Conservation (phyloP, 2,113 vertebrate genomes). For the Myotis yumanensis region DNA sequence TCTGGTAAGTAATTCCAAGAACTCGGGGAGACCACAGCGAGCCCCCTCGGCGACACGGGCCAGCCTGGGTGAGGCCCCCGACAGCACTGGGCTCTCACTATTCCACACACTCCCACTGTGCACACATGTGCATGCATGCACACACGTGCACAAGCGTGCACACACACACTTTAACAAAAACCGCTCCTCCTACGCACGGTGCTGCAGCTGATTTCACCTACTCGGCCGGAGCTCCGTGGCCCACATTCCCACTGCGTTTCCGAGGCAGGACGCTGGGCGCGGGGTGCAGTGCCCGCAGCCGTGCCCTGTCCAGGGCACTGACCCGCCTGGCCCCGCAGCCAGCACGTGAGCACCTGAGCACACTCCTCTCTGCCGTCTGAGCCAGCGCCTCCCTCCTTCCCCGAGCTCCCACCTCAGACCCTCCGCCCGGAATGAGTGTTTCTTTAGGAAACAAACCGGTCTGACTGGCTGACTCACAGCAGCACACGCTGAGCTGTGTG, state of each 20-base stretch:
- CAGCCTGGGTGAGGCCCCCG: not conserved
- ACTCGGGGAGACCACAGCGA: accelerated
- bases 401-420: constrained; percentile 50
- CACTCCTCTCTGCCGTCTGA: not conserved
- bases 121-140: accelerated
- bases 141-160: too few species aligned
- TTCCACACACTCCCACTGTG: too few species aligned
- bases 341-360: not conserved
- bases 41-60: too few species aligned
- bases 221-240: not conserved
- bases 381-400: constrained; percentile 5
- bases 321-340: too few species aligned
- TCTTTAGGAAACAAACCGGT: constrained; percentile 48
- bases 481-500: constrained; percentile 61
- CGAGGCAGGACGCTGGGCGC: not conserved
- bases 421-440: constrained; percentile 30
- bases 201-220: too few species aligned
- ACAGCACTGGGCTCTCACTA: accelerated
- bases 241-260: accelerated
- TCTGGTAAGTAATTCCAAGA: not conserved
- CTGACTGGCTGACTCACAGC: constrained; percentile 57
- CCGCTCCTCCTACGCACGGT: accelerated
- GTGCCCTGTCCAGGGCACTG: not conserved
- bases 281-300: too few species aligned
- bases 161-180: not conserved